phyloP scores from a whole-genome alignment of 2,888 invertebrate species.

The Apomyelois bistriatella region DNA sequence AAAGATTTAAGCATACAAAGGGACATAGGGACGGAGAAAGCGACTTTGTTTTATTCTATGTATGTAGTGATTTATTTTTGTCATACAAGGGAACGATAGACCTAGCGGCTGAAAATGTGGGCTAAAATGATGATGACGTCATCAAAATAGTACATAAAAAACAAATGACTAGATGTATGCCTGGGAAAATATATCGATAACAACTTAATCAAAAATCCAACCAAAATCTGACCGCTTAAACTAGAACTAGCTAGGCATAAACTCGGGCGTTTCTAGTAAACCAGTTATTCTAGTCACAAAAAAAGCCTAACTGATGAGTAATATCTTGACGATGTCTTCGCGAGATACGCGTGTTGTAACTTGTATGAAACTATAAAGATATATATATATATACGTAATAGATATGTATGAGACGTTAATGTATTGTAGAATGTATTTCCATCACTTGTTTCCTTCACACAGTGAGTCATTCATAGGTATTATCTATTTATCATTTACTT shows the following conservation, averaged over 20 bases:
- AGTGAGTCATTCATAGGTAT: constrained; percentile 1
- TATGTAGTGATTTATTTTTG: too few species aligned
- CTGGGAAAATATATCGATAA: too few species aligned
- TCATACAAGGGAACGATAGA: too few species aligned
- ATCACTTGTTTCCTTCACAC: background rate
- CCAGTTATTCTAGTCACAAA: constrained; percentile 15
- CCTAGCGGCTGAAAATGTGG: too few species aligned
- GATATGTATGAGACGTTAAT: background rate
- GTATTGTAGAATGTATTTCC: constrained; percentile 5
- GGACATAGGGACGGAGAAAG: too few species aligned
- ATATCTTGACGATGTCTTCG: background rate
- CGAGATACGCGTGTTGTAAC: background rate
- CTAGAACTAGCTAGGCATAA: background rate
- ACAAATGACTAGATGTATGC: too few species aligned
- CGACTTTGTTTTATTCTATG: too few species aligned
- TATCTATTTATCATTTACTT: background rate
- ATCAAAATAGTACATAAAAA: too few species aligned
- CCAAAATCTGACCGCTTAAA: background rate
- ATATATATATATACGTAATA: background rate
- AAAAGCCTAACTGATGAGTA: constrained; percentile 9
- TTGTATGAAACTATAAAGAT: background rate
- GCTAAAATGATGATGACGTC: too few species aligned
- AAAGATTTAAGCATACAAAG: too few species aligned
- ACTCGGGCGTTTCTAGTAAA: background rate
- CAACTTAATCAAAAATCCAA: background rate